phyloP scores from a whole-genome alignment of 2,888 invertebrate species.

The Acholoe squamosa region DNA sequence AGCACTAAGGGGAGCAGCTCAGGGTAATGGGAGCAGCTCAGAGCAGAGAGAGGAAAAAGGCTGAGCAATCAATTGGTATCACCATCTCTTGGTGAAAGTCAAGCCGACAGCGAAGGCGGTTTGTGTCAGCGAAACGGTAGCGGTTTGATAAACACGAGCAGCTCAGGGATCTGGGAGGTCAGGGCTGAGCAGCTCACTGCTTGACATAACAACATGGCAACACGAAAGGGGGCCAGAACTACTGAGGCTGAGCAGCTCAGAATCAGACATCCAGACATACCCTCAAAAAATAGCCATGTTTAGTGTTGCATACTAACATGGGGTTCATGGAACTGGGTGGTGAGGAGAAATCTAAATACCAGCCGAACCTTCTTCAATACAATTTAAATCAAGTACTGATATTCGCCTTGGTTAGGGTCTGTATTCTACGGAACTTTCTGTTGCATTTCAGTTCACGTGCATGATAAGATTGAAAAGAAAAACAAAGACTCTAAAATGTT shows the following conservation, averaged over 20 bases:
- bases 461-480: too few species aligned
- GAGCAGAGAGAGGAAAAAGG: background rate
- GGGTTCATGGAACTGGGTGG: too few species aligned
- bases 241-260: background rate
- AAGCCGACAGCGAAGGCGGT: constrained; percentile 46
- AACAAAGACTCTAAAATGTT: too few species aligned
- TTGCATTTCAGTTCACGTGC: too few species aligned
- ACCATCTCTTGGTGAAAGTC: background rate
- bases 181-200: background rate
- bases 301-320: background rate
- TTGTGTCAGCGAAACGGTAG: constrained; percentile 46
- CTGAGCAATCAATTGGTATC: background rate
- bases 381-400: too few species aligned
- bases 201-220: constrained; percentile 52
- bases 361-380: too few species aligned
- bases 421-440: too few species aligned
- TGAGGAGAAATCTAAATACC: too few species aligned
- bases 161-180: background rate
- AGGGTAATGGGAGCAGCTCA: background rate
- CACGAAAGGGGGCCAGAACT: background rate
- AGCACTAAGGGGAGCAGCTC: background rate
- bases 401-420: too few species aligned
- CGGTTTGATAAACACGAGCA: constrained; percentile 37
- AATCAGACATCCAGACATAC: background rate
- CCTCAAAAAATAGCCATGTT: background rate